These are phyloP conservation scores for Chaetodon trifascialis DNA, from an alignment of 2,113 vertebrate genomes.

Conservation along the genomic window DNA sequence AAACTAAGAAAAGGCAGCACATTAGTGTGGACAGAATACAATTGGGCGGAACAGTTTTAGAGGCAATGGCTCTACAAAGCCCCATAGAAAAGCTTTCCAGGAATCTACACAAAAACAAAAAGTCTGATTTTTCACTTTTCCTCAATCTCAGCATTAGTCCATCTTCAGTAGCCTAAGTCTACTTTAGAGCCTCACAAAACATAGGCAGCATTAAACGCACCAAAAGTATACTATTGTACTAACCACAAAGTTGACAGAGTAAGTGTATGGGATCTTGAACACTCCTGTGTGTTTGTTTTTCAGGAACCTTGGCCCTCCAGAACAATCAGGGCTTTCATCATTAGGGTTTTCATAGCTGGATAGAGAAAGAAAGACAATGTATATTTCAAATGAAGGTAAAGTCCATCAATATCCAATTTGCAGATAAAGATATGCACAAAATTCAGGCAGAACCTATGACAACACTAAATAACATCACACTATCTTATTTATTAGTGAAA, in stretches of 20 bases:
- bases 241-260: conserved; percentile 90
- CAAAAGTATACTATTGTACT: conserved; percentile 42
- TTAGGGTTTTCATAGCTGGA: conserved; percentile 89
- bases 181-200: background rate
- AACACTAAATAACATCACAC: background rate
- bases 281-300: conserved; percentile 86
- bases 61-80: background rate
- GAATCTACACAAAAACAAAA: too few relatives aligned
- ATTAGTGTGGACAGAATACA: too few relatives aligned
- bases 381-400: background rate
- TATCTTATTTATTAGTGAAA: background rate
- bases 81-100: background rate
- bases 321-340: conserved; percentile 87
- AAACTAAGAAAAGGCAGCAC: background rate
- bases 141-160: background rate
- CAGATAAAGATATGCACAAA: background rate
- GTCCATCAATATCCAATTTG: background rate
- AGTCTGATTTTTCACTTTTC: too few relatives aligned
- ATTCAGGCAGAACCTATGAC: background rate
- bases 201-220: background rate
- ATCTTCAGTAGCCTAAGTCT: background rate
- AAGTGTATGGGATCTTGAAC: conserved; percentile 91
- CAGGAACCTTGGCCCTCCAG: conserved; percentile 91
- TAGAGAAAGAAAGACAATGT: background rate
- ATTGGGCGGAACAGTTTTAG: background rate